Evolutionary conservation across 2,797 vertebrate genomes (phyloP), one percentile per base, ranked within the genome.

Genomic region (Micromesistius poutassou): DNA sequence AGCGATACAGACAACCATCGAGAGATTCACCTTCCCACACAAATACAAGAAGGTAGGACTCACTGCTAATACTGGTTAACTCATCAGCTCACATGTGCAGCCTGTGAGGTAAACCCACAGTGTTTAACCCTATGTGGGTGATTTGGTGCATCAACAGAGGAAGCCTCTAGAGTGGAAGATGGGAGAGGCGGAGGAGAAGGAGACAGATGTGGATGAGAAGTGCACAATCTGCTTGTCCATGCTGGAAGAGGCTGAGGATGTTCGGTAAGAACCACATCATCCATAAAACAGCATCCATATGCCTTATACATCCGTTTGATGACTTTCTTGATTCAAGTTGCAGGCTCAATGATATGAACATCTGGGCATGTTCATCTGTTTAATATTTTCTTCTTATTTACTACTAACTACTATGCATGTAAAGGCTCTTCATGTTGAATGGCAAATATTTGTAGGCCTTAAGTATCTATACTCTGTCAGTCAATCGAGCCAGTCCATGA

Each of bases 181-280:
- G 70, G 94, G 94, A 62, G 96, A 96, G 81, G 33, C 5, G 33
- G 97, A 98, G 81, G 96, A 97, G 7, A 97, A 98, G 71, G 97
- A 98, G 86, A 96, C 96, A 0, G 98, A 99, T 77, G 97, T 96
- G 0, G 98, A 99, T 0, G 98, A 99, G 89, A 99, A 98, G 88
- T 99, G 98, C 89, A 99, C 98, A 85, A 99, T 99, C 87, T 99
- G 98, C 87, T 91, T 99, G 88, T 99, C 97, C 50, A 97, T 99
- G 97, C 94, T 99, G 84, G 98, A 99, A 90, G 98, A 99, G 0
- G 96, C 93, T 87, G 98, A 99, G 87, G 97, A 99, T 0, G 98
- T 99, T 91, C 97, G 98, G 98, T 99, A 89, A 81, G 89, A 79
- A 77, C 38, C 5, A 62, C n/a, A 25, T 62, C 55, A 62, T 62